Percentiles rank a stretch among this genome's conserved stretches.
Evolutionary conservation across 2,113 vertebrate genomes (phyloP).

Genomic region (Sapajus apella): DNA sequence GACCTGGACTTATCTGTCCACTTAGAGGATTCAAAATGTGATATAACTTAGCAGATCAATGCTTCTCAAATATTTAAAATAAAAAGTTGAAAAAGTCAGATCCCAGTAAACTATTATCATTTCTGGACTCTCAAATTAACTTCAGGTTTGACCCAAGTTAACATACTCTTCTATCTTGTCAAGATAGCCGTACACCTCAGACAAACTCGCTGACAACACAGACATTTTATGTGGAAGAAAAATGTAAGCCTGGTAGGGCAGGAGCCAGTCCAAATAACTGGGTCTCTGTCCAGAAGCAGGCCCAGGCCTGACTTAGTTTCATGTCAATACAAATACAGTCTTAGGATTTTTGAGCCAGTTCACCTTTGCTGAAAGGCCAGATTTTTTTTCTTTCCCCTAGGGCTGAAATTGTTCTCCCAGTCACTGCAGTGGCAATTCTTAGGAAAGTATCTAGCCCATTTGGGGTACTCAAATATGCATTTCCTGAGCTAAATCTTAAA

Average conservation of each 20-base stretch:
- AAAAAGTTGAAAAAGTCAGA: neutral
- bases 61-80: slow-evolving; percentile 26
- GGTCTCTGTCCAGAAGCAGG: slow-evolving; percentile 16
- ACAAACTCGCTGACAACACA: neutral
- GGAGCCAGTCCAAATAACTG: neutral
- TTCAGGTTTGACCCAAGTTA: slow-evolving; percentile 16
- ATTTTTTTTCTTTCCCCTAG: neutral
- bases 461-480: neutral
- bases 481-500: slow-evolving; percentile 10
- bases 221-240: slow-evolving; percentile 8
- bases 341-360: neutral
- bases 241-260: neutral
- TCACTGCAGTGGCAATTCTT: neutral
- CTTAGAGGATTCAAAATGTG: neutral
- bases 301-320: neutral
- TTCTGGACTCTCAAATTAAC: slow-evolving; percentile 3
- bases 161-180: neutral
- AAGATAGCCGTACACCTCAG: neutral
- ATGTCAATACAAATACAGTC: neutral
- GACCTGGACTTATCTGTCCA: neutral
- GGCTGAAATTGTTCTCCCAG: neutral
- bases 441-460: neutral
- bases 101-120: neutral
- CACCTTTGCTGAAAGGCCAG: neutral
- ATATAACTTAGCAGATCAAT: neutral